phyloP scores from a whole-genome alignment of 1,140 invertebrate genomes.

The Drosophila kurseongensis region DNA sequence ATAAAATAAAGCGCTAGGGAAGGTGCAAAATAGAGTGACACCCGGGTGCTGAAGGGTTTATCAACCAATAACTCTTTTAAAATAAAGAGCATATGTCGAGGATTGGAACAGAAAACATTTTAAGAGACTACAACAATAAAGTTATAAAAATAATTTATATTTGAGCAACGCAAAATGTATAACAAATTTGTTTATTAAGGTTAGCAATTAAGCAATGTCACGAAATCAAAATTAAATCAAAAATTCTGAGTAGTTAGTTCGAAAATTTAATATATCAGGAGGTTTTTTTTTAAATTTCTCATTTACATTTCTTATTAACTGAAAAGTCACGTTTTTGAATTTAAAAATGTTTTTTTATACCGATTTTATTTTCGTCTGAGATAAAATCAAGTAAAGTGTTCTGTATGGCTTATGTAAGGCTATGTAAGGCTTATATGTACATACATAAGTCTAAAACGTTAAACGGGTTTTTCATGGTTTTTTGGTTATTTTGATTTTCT shows the following conservation, averaged over 20 bases:
- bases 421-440: no score
- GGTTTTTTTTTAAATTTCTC: not conserved
- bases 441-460: no score
- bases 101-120: no score
- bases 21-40: conserved; percentile 49
- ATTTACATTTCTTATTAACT: not conserved
- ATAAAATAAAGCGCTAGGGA: conserved; percentile 7
- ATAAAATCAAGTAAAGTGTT: no score
- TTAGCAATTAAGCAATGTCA: not conserved
- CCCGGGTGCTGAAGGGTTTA: conserved; percentile 4
- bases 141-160: no score
- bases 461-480: no score
- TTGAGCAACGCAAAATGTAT: no score
- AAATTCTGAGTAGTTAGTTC: not conserved
- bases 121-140: no score
- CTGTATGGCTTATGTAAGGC: no score
- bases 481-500: no score
- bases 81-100: not conserved
- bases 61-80: not conserved
- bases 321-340: not conserved
- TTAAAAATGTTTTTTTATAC: not conserved
- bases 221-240: not conserved
- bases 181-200: not conserved
- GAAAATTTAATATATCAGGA: not conserved
- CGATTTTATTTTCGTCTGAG: not conserved